Evolutionary conservation across 1,140 invertebrate genomes (phyloP), one percentile per base, ranked within the genome.

Genomic region (Venturia canescens): DNA sequence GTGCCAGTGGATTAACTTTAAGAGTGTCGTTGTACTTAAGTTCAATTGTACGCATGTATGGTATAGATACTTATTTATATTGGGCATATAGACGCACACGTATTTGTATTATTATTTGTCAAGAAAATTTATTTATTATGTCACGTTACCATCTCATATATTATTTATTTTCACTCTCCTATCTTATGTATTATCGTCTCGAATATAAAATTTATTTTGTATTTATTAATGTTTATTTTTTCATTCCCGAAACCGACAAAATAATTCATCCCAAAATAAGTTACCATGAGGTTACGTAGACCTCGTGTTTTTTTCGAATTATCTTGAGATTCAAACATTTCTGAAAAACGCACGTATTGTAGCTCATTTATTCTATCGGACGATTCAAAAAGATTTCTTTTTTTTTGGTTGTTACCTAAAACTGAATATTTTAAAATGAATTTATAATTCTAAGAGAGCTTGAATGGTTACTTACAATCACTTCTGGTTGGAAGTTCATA

Each of bases 91-190:
- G 76, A 84, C 74, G 76, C 81, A 86, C 81, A 78, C 80, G 80
- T 84, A 84, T 82, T 74, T 81, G 75, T 78, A 78, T 87, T 86
- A 86, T 83, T 66, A 85, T 86, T 23, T 27, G 27, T 23, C 60
- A 66, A 78, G 87, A 88, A 63, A 78, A 88, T 87, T 80, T 85
- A 86, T 89, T 89, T 90, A 90, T 89, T 89, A 83, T 87, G 88
- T 87, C 87, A 89, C 83, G 87, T 89, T 89, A 90, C 88, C 88
- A 89, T 89, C 84, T 85, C 84, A 83, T 87, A 84, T 86, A 88
- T 85, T 88, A 90, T 87, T 90, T 89, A 89, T 90, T 89, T 82
- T 87, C 86, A 89, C 87, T 83, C 85, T 84, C 78, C 75, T 83
- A 83, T 80, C 77, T 86, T 77, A 85, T 82, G 60, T 66, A 78